Conservation (phyloP, 2,797 vertebrate species). For the Prionace glauca region DNA sequence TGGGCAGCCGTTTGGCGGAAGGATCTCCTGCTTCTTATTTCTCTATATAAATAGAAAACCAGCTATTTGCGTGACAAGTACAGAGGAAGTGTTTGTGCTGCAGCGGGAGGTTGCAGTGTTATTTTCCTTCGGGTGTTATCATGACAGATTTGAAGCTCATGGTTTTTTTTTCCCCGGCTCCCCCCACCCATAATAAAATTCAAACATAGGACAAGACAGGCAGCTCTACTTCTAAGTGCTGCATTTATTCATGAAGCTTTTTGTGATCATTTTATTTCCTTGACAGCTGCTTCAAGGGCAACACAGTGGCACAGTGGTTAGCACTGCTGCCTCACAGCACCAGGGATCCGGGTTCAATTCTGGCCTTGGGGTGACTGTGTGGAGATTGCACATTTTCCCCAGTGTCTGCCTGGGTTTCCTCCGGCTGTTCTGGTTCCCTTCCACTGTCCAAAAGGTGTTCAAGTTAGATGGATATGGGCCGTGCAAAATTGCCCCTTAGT, state of each 20-base stretch:
- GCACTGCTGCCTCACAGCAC: no score
- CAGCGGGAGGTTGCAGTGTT: not conserved
- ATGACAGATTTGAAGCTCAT: not conserved
- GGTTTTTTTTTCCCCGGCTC: not conserved
- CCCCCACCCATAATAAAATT: not conserved
- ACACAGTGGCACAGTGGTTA: no score
- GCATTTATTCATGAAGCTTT: not conserved
- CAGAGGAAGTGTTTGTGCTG: not conserved
- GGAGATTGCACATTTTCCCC: no score
- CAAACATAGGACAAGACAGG: not conserved
- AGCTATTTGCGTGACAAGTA: not conserved
- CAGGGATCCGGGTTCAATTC: no score
- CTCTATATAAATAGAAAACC: not conserved
- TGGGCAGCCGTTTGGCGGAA: not conserved
- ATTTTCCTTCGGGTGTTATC: not conserved
- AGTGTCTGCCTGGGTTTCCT: no score
- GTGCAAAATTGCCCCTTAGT: no score
- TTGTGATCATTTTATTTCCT: not conserved
- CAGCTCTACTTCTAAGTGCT: not conserved
- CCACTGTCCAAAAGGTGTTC: no score
- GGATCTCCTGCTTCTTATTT: not conserved
- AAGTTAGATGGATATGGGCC: no score
- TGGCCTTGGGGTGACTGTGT: no score
- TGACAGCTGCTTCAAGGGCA: not conserved
- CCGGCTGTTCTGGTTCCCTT: no score